Percentiles rank a stretch among this genome's conserved stretches.
Conservation (phyloP, 2,888 invertebrate genomes). For the Lepidochrysops patricia region DNA sequence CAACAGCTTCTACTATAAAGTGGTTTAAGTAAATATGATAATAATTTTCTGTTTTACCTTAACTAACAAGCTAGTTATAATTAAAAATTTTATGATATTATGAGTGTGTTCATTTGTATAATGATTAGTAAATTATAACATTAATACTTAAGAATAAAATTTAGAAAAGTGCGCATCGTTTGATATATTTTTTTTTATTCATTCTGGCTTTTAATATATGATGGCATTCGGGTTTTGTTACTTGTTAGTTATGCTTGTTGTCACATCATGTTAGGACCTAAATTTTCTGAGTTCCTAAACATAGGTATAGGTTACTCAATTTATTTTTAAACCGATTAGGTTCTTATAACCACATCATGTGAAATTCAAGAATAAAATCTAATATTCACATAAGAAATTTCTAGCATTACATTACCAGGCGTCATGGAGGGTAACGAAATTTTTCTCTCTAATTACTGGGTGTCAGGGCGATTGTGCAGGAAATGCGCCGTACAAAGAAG, state of each 20-base stretch:
- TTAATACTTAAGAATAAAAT: too few relatives aligned
- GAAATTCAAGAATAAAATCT: not conserved
- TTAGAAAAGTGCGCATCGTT: too few relatives aligned
- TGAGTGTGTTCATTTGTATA: not conserved
- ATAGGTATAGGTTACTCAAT: too few relatives aligned
- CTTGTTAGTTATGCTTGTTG: too few relatives aligned
- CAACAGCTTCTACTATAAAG: not conserved
- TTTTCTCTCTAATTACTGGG: conserved; percentile 72
- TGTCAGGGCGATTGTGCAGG: conserved; percentile 70
- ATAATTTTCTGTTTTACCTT: not conserved
- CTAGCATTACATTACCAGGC: conserved; percentile 48
- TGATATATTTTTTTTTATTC: too few relatives aligned
- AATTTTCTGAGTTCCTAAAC: too few relatives aligned
- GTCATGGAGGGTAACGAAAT: conserved; percentile 57
- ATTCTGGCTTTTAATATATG: too few relatives aligned
- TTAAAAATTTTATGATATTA: not conserved
- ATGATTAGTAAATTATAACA: not conserved
- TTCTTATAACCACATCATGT: not conserved
- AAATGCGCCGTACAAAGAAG: conserved; percentile 65
- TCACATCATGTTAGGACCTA: too few relatives aligned
- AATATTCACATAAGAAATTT: conserved; percentile 30
- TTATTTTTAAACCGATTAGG: too few relatives aligned
- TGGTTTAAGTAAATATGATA: not conserved
- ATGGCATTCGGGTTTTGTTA: too few relatives aligned
- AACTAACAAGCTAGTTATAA: not conserved